phyloP scores from a whole-genome alignment of 1,140 invertebrate species.

The Paraescarpia echinospica region DNA sequence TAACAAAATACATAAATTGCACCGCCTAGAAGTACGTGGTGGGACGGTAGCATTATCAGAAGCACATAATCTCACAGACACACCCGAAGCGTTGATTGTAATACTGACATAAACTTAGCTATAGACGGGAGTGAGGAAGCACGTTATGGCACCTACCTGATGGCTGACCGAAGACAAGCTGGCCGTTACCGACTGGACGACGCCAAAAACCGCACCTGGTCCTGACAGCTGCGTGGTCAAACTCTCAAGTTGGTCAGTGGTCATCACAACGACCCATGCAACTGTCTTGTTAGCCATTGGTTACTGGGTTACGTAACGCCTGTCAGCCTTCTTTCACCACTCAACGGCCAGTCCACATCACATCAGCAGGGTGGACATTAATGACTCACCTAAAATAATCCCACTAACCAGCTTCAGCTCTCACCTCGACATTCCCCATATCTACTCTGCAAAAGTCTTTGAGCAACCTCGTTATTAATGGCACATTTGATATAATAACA shows the following conservation, averaged over 20 bases:
- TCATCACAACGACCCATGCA: background rate
- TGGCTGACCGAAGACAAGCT: background rate
- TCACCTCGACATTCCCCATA: background rate
- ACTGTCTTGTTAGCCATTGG: slow-evolving; percentile 4
- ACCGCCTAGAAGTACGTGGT: background rate
- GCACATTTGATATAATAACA: background rate
- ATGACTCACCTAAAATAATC: background rate
- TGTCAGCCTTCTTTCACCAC: background rate
- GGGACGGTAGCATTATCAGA: background rate
- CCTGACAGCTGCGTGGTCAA: background rate
- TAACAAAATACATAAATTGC: background rate
- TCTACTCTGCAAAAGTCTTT: background rate
- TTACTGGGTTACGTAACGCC: background rate
- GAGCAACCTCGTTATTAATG: background rate
- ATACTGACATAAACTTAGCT: background rate
- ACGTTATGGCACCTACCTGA: background rate
- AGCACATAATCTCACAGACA: background rate
- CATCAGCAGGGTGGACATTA: background rate
- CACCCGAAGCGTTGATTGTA: background rate
- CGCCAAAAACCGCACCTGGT: background rate
- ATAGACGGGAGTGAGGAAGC: background rate
- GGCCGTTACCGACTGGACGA: background rate
- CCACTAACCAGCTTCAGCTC: background rate
- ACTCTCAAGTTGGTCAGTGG: background rate
- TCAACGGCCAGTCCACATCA: background rate